Evolutionary conservation across 2,888 invertebrate species (phyloP).

Genomic region (Drosophila seclusa): DNA sequence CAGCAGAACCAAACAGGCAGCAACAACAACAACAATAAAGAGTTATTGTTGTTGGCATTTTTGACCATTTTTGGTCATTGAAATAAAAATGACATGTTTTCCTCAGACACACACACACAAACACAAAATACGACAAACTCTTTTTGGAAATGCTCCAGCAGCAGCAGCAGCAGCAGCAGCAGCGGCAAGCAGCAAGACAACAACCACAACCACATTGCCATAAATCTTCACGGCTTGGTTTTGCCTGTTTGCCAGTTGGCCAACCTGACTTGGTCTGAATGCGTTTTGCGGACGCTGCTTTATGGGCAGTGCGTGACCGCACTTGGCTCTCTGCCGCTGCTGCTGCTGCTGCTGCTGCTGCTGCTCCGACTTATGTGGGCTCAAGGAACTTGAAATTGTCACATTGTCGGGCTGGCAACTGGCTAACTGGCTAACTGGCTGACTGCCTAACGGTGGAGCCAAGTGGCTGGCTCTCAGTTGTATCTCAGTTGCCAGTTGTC

Average conservation of each 20-base stretch:
- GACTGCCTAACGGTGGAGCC: constrained; percentile 67
- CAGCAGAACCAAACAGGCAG: constrained; percentile 49
- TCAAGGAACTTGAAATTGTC: constrained; percentile 79
- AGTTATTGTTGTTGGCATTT: constrained; percentile 62
- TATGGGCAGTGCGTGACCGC: constrained; percentile 75
- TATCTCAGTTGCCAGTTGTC: constrained; percentile 12
- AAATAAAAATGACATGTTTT: constrained; percentile 81
- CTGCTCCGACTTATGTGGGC: constrained; percentile 66
- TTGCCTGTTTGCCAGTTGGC: constrained; percentile 33
- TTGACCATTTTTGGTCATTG: constrained; percentile 78
- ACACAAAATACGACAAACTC: constrained; percentile 63
- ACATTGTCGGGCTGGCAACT: constrained; percentile 43
- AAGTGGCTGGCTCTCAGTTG: constrained; percentile 3
- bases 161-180: neutral
- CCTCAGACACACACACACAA: constrained; percentile 61
- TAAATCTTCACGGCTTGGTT: constrained; percentile 66
- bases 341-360: constrained; percentile 5
- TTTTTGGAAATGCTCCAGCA: constrained; percentile 67
- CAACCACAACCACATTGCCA: constrained; percentile 55
- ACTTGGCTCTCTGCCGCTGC: constrained; percentile 5
- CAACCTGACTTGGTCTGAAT: constrained; percentile 61
- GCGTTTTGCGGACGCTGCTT: constrained; percentile 42
- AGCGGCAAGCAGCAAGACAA: constrained; percentile 29
- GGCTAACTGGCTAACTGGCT: constrained; percentile 47
- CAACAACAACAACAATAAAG: constrained; percentile 29